Percentiles rank a stretch among this genome's conserved stretches.
These are phyloP conservation scores for Oconnorella tubifera DNA, from an alignment of 2,888 invertebrate genomes.

Conservation along the genomic window DNA sequence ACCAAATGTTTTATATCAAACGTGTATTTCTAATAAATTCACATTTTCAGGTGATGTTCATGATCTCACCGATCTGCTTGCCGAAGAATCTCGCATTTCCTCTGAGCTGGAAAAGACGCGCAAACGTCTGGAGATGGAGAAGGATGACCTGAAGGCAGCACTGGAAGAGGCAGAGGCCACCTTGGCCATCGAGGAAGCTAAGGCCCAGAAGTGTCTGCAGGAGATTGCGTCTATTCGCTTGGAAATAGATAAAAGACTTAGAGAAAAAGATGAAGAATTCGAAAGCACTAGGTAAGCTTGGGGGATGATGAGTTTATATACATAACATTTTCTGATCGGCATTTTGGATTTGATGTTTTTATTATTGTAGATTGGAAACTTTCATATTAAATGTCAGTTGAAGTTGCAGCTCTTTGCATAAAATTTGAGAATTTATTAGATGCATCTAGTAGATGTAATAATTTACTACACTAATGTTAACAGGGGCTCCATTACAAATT, in stretches of 20 bases:
- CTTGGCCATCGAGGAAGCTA: constrained; percentile 99
- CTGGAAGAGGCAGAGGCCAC: constrained; percentile 98
- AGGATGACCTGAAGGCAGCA: constrained; percentile 98
- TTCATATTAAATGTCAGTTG: too few relatives aligned
- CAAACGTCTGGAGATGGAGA: constrained; percentile 97
- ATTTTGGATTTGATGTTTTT: too few relatives aligned
- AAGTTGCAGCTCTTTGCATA: too few relatives aligned
- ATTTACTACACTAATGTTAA: not conserved
- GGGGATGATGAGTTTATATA: too few relatives aligned
- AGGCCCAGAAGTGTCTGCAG: constrained; percentile 81
- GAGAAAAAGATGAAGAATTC: constrained; percentile 99
- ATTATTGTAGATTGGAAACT: too few relatives aligned
- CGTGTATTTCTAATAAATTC: too few relatives aligned
- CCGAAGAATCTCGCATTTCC: constrained; percentile 98
- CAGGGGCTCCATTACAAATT: too few relatives aligned
- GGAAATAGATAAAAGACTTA: constrained; percentile 98
- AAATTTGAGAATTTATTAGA: too few relatives aligned
- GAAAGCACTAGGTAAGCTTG: constrained; percentile 89
- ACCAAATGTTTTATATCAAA: too few relatives aligned
- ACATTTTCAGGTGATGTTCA: constrained; percentile 94
- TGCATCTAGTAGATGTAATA: not conserved
- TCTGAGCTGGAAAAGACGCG: constrained; percentile 99
- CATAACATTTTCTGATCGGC: not conserved
- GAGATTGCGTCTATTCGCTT: constrained; percentile 98
- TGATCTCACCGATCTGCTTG: constrained; percentile 97